Evolutionary conservation across 2,888 invertebrate genomes (phyloP).

Genomic region (Drosophila rubida): DNA sequence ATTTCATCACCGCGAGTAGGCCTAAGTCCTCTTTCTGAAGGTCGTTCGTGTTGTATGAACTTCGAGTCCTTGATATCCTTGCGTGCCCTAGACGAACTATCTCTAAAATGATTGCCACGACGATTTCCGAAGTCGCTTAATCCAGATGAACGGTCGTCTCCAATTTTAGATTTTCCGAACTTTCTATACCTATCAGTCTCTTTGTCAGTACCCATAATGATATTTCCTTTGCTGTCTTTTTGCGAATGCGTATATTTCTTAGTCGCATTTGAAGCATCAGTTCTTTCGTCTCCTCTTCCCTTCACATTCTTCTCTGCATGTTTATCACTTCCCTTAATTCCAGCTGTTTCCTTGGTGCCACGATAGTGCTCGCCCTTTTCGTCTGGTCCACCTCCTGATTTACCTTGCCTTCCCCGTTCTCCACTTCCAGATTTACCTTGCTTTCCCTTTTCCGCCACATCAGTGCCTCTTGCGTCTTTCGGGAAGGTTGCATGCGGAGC

Average conservation of each 20-base stretch:
- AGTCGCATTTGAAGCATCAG: not conserved
- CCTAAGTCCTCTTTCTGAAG: constrained; percentile 8
- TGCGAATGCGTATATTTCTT: not conserved
- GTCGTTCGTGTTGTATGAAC: constrained; percentile 4
- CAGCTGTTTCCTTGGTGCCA: not conserved
- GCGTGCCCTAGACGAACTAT: constrained; percentile 7
- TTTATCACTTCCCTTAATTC: not conserved
- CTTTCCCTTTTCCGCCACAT: not conserved
- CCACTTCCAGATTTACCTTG: not conserved
- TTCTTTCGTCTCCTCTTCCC: not conserved
- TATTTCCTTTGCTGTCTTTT: not conserved
- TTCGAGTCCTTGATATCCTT: constrained; percentile 31
- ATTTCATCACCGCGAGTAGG: constrained; percentile 62
- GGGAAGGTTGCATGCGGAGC: not conserved
- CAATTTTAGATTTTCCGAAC: not conserved
- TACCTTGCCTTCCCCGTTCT: constrained; percentile 4
- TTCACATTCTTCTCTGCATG: not conserved
- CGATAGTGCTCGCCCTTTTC: not conserved
- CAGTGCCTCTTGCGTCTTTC: not conserved
- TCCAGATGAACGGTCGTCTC: not conserved
- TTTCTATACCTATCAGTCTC: constrained; percentile 1
- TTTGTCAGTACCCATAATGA: not conserved
- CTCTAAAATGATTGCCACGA: constrained; percentile 1
- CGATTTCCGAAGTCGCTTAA: not conserved
- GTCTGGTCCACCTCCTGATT: not conserved